Conservation (phyloP, 2,888 invertebrate genomes). For the Caenorhabditis imperialis region DNA sequence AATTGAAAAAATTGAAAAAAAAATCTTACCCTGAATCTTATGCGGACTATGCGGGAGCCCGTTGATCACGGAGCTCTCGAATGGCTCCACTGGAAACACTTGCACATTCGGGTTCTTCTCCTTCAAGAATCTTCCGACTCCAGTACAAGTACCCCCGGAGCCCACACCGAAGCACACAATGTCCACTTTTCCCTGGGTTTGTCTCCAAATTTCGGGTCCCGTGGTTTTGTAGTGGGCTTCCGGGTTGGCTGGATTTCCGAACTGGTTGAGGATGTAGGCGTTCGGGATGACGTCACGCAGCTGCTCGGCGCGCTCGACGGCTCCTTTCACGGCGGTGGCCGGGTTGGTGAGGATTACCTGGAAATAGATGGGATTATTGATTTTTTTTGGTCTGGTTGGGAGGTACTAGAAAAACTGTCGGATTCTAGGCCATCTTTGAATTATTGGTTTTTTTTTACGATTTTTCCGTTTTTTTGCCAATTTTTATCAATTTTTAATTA, state of each 20-base stretch:
- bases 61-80: slow-evolving; percentile 70
- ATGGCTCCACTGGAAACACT: slow-evolving; percentile 71
- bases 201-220: slow-evolving; percentile 77
- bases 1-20: slow-evolving; percentile 5
- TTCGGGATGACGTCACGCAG: slow-evolving; percentile 66
- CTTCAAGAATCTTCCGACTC: slow-evolving; percentile 69
- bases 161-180: slow-evolving; percentile 75
- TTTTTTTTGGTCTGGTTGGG: too few species aligned
- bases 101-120: slow-evolving; percentile 71
- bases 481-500: too few species aligned
- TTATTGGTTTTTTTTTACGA: too few species aligned
- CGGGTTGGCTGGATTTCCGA: slow-evolving; percentile 73
- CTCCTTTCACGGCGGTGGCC: slow-evolving; percentile 69
- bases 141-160: slow-evolving; percentile 72
- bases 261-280: slow-evolving; percentile 67
- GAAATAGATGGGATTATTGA: too few species aligned
- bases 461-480: too few species aligned
- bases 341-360: slow-evolving; percentile 74
- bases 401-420: too few species aligned
- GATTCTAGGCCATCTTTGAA: too few species aligned
- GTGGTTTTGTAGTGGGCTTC: slow-evolving; percentile 76
- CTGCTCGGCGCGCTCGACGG: slow-evolving; percentile 66
- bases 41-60: slow-evolving; percentile 69
- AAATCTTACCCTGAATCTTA: slow-evolving; percentile 69
- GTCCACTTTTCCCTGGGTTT: slow-evolving; percentile 75